Evolutionary conservation across 30 jellyfish, hydroid and myxozoan genomes (phyloP).

Genomic region (Sanderia malayensis): DNA sequence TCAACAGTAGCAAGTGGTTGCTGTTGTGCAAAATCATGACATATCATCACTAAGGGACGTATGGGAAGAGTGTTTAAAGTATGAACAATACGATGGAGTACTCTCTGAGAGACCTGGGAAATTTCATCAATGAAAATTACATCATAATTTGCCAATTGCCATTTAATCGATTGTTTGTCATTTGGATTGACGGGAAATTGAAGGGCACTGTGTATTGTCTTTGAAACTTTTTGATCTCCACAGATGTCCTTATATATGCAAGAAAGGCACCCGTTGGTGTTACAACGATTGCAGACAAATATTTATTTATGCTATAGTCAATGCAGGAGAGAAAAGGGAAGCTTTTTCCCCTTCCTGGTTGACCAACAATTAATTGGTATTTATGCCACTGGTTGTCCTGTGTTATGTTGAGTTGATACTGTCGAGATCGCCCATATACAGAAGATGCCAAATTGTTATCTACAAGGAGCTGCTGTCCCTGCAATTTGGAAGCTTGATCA

Average conservation of each 20-base stretch:
- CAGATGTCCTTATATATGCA: not conserved
- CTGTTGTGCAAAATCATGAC: constrained; percentile 33
- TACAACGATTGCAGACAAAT: constrained; percentile 16
- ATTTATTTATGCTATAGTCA: not conserved
- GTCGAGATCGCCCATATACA: too few relatives aligned
- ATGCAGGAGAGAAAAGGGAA: not conserved
- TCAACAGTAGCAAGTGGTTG: constrained; percentile 34
- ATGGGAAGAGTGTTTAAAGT: not conserved
- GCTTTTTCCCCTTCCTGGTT: constrained; percentile 29
- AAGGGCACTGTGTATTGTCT: constrained; percentile 27
- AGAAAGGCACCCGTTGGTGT: constrained; percentile 45
- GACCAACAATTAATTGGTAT: constrained; percentile 8
- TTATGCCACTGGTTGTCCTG: too few relatives aligned
- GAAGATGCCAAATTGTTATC: too few relatives aligned
- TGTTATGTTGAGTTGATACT: too few relatives aligned
- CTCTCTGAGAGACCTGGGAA: not conserved
- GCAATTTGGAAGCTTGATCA: too few relatives aligned
- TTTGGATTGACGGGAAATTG: not conserved
- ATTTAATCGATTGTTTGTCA: not conserved
- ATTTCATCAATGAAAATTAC: constrained; percentile 36
- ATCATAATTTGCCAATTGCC: constrained; percentile 7
- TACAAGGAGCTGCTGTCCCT: too few relatives aligned
- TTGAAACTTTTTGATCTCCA: not conserved
- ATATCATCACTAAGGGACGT: constrained; percentile 11
- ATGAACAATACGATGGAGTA: not conserved